These are phyloP conservation scores for Wiebesia pumilae DNA, from an alignment of 1,140 invertebrate species.

Conservation along the genomic window DNA sequence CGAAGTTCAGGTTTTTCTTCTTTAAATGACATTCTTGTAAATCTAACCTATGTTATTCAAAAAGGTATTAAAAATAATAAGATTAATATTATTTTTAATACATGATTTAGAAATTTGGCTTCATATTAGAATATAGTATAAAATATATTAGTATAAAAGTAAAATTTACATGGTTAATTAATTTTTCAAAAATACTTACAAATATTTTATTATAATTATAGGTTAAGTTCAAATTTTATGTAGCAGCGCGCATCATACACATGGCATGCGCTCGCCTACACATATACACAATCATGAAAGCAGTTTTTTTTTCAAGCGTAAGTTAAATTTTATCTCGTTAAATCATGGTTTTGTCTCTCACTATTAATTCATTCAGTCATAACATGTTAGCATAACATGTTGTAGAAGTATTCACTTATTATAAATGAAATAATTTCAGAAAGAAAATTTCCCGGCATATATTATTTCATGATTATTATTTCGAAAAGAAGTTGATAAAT, in stretches of 20 bases:
- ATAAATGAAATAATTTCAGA: no score
- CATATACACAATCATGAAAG: background rate
- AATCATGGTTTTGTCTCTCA: no score
- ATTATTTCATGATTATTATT: background rate
- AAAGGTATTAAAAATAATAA: background rate
- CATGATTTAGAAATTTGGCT: background rate
- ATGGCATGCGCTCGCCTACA: background rate
- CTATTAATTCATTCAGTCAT: no score
- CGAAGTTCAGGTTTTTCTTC: conserved; percentile 65
- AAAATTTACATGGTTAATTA: background rate
- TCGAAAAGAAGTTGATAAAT: background rate
- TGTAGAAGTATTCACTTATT: no score
- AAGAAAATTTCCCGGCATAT: no score
- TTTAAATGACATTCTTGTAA: conserved; percentile 64
- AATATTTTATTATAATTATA: conserved; percentile 29
- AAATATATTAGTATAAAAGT: background rate
- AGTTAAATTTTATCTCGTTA: no score
- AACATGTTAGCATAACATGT: no score
- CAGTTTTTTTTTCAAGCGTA: no score
- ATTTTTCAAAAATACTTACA: conserved; percentile 25
- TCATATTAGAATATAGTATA: background rate
- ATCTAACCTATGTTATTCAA: conserved; percentile 42
- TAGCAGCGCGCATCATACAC: background rate
- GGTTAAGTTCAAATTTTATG: conserved; percentile 39
- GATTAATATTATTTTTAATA: background rate